Base-by-base conservation (phyloP, 2,797 vertebrate genomes). In the Rachycentron canadum region DNA sequence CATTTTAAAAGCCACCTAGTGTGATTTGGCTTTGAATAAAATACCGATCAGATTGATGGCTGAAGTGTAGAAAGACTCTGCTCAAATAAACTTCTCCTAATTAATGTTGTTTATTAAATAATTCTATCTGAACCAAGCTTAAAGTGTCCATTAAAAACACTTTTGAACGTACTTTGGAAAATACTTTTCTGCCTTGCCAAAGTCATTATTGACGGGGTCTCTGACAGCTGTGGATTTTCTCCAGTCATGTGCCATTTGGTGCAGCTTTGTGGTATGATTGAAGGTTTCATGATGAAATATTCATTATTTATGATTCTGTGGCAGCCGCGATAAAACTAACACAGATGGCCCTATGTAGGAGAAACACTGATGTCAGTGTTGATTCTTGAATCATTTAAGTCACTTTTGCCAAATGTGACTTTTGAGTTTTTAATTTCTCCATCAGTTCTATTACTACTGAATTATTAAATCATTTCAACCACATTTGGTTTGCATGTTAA, bases 181-280 rank as follows among this genome's bases (percentile, higher is more conserved):
- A 45, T 38, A 47, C 21, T 58, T 50, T 43, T 38, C 12, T 26
- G 21, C n/a, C 11, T 23, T 53, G 21, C 36, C 25, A 50, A 43
- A 58, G 21, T 62, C 11, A 47, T 71, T 50, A 32, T 58, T 61
- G 21, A 69, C 28, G 32, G 40, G 16, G 28, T 61, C 43, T 1
- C 5, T 11, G 17, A 59, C 21, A 53, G 45, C n/a, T 43, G 17
- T 23, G 21, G 0, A 52, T 55, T 69, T 16, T 45, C 45, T 68
- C 52, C 21, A 45, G 32, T 63, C 5, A 6, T 61, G 34, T 71
- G 57, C 59, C 50, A 70, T 50, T 71, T 68, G 61, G 34, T 67
- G 36, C 45, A 71, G 47, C 41, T 63, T 43, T 41, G 52, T 58
- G 55, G 62, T 76, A 71, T 61, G 23, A 64, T 49, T 72, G 36